phyloP scores from a whole-genome alignment of 2,113 vertebrate genomes.

The Antechinus stuartii region DNA sequence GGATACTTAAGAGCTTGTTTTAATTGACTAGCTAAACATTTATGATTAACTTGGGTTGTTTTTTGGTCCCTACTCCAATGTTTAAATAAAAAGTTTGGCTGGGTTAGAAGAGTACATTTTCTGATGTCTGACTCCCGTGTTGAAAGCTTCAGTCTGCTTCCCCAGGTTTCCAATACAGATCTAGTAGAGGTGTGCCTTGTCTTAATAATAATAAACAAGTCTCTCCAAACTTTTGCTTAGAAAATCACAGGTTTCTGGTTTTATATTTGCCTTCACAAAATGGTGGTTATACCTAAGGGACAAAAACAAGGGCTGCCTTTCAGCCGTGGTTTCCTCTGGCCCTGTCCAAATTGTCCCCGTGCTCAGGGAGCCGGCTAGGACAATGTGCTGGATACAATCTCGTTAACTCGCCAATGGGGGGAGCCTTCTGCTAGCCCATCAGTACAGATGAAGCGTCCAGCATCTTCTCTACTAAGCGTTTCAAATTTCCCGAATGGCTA shows the following conservation, averaged over 20 bases:
- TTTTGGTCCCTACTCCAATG: not conserved
- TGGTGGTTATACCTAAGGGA: not conserved
- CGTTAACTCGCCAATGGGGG: too few relatives aligned
- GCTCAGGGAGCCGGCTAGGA: too few relatives aligned
- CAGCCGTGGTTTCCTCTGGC: too few relatives aligned
- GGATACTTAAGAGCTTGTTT: not conserved
- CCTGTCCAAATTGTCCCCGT: too few relatives aligned
- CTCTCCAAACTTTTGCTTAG: not conserved
- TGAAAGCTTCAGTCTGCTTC: not conserved
- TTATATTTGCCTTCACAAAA: not conserved
- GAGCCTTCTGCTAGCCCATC: too few relatives aligned
- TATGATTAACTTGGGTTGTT: not conserved
- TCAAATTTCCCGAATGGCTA: not conserved
- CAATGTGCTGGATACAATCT: too few relatives aligned
- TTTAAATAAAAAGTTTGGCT: not conserved
- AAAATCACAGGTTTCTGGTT: not conserved
- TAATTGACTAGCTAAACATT: not conserved
- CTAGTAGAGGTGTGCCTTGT: not conserved
- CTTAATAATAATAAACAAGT: not conserved
- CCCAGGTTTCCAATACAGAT: not conserved
- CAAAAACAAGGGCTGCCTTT: too few relatives aligned
- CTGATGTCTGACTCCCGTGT: not conserved
- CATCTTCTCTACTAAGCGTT: too few relatives aligned
- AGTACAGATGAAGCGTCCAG: rapidly evolving
- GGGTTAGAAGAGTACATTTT: too few relatives aligned